Base-by-base conservation (phyloP, 2,797 vertebrate species). In the Pithecia hirsuta region DNA sequence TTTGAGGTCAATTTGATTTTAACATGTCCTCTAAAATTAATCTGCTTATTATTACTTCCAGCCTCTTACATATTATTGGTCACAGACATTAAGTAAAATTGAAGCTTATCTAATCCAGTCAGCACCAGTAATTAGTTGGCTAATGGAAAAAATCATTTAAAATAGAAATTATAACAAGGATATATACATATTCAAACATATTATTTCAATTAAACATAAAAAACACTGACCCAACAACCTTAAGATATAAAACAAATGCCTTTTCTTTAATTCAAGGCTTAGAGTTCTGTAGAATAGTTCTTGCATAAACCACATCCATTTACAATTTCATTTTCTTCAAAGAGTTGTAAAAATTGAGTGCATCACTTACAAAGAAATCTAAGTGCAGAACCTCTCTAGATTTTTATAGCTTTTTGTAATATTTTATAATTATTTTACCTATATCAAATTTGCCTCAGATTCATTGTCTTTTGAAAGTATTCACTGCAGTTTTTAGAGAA, bases 201-300 rank as follows among this genome's bases (percentile, higher is more conserved):
- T 76, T 50, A 78, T 93, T 81, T 89, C 41, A 86, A 78, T 48
- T 86, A 88, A 83, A 79, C 61, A 96, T 92, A 36, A 67, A 57
- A 86, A 83, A 72, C 6, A 33, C 26, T 59, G 44, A 41, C 17
- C 20, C 30, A 90, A 4, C 55, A 85, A 78, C 55, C 10, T 26
- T 79, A 70, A 52, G 33, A 24, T 74, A 46, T 61, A 8, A 6
- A 61, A 83, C 50, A 30, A 70, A 76, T 61, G 44, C 24, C 24
- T 57, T 93, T 59, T 44, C 33, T 50, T 95, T 89, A 50, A 79
- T 55, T 46, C 36, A n/a, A 59, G 17, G 36, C n/a, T 46, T 83
- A 80, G 81, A 82, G 19, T 76, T 81, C 52, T 48, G 30, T 64
- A 36, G 20, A 36, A 41, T 90, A 41, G 8, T 61, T 79, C 41